These are phyloP conservation scores for Protobothrops mucrosquamatus DNA, from an alignment of 2,113 vertebrate species.

Conservation along the genomic window DNA sequence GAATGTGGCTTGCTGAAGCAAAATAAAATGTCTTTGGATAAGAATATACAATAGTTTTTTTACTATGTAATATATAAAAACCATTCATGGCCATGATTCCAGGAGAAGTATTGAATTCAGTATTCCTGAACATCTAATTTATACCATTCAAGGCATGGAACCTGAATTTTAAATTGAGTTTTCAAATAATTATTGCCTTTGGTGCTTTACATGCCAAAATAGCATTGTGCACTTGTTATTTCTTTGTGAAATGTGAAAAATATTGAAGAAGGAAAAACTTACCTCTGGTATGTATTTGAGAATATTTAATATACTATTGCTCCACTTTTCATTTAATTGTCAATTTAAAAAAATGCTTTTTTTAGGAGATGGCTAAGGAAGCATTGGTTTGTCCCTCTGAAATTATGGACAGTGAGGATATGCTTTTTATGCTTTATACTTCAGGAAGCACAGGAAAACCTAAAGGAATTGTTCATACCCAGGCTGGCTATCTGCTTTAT, in stretches of 20 bases:
- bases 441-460: constrained; percentile 89
- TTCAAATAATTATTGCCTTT: background rate
- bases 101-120: background rate
- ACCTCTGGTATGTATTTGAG: background rate
- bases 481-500: constrained; percentile 90
- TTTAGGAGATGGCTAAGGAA: constrained; percentile 82
- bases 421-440: constrained; percentile 88
- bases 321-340: background rate
- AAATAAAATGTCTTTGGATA: no score
- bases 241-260: background rate
- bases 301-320: background rate
- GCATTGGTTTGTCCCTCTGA: constrained; percentile 74
- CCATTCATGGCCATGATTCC: background rate
- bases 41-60: no score
- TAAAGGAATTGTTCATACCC: constrained; percentile 88
- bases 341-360: background rate
- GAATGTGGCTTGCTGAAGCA: no score
- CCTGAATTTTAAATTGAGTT: background rate
- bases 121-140: background rate
- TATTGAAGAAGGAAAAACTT: background rate
- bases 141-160: background rate
- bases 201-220: background rate
- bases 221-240: background rate
- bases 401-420: constrained; percentile 85
- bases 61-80: background rate